Base-by-base conservation (phyloP, 2,888 invertebrate genomes). In the Octonoba sinensis region DNA sequence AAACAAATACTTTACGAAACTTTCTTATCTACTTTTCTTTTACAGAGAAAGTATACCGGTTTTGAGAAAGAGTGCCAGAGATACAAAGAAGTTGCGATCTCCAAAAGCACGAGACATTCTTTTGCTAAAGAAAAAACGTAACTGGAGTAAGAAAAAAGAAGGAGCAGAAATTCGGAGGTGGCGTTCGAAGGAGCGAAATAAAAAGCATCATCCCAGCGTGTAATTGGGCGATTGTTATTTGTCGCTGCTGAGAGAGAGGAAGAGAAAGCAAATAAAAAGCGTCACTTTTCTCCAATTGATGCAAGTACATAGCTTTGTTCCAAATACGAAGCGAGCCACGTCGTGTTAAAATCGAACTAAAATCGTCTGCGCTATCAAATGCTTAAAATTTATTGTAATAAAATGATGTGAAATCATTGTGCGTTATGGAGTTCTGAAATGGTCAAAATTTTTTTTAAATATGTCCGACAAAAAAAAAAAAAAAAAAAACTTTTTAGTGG, bases 221-320 rank as follows among this genome's bases (percentile, higher is more conserved):
- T 78, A 78, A 78, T 72, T 66, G 72, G 72, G 51, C 66, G 78
- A 72, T 65, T 78, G 78, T 78, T 65, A 57, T 72, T 60, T 65
- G 75, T 54, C 36, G 71, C 64, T 57, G 66, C 44, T n/a, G 27
- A 8, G 24, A 57, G 13, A 44, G 27, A 62, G 22, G 13, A 20
- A 22, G 56, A 12, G 56, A 56, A 64, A 64, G 6, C 8, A 16
- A 18, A 13, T 12, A 22, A n/a, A 57, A 56, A 46, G 16, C 16
- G 13, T 18, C 47, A 24, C 36, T 54, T n/a, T n/a, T 24, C 46
- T 27, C 24, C 27, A 70, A 36, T 69, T 62, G 77, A 77, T 77
- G 51, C 65, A 57, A n/a, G 24, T 11, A 8, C 36, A n/a, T 18
- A 36, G 20, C 51, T 36, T 46, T 59, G 78, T 71, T 71, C 78